Evolutionary conservation across 37 sponge, comb jelly and placozoan species (phyloP).

Genomic region (Ianthella basta): DNA sequence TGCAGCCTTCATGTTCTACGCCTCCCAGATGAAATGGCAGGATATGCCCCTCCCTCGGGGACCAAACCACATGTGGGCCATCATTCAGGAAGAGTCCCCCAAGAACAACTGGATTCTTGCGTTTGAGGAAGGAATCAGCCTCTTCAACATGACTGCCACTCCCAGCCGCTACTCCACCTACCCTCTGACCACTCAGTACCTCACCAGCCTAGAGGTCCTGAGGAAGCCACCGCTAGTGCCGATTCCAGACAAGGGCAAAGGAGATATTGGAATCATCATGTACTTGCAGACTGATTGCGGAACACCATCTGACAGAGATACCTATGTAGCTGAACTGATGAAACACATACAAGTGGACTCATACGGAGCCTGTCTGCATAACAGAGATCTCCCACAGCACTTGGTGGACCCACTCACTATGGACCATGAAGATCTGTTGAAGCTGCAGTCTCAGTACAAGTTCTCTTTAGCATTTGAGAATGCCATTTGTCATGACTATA

Average conservation of each 20-base stretch:
- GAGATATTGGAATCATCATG: slow-evolving; percentile 52
- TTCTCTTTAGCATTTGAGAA: slow-evolving; percentile 85
- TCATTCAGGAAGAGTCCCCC: slow-evolving; percentile 87
- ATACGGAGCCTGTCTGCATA: slow-evolving; percentile 81
- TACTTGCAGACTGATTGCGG: slow-evolving; percentile 78
- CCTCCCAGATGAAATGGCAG: slow-evolving; percentile 52
- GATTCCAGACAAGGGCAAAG: slow-evolving; percentile 47
- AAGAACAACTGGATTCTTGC: slow-evolving; percentile 81
- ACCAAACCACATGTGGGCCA: slow-evolving; percentile 68
- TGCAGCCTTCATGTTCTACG: slow-evolving; percentile 72
- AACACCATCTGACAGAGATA: slow-evolving; percentile 78
- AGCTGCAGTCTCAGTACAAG: slow-evolving; percentile 71
- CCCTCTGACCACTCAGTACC: slow-evolving; percentile 63
- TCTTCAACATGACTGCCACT: slow-evolving; percentile 85
- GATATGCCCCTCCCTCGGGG: slow-evolving; percentile 77
- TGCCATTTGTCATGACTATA: slow-evolving; percentile 83
- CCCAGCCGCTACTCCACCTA: slow-evolving; percentile 72
- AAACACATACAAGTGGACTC: slow-evolving; percentile 81
- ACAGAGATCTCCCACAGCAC: slow-evolving; percentile 76
- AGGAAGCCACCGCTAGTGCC: slow-evolving; percentile 28
- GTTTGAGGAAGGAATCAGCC: slow-evolving; percentile 48
- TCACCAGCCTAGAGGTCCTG: slow-evolving; percentile 57
- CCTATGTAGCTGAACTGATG: slow-evolving; percentile 81
- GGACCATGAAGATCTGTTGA: slow-evolving; percentile 38
- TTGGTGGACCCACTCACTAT: slow-evolving; percentile 48